Base-by-base conservation (phyloP, 2,797 vertebrate species). In the Poecilia velifera region DNA sequence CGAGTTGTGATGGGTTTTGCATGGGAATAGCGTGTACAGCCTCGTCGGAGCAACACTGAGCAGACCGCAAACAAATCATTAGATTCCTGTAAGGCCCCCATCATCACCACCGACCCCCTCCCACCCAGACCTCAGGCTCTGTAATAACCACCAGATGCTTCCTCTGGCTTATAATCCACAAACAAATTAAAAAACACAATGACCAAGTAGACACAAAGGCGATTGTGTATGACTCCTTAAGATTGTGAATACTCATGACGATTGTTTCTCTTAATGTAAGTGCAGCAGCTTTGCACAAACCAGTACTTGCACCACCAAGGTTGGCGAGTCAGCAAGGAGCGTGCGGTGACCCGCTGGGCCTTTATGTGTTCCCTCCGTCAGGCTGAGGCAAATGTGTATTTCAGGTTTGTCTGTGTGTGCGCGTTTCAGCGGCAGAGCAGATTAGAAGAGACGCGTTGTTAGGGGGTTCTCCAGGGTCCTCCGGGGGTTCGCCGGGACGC, bases 81-180 rank as follows among this genome's bases (percentile, higher is more conserved):
- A 72, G 73, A 7, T 86, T 84, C 80, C 73, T 66, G 68, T 87
- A 79, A 31, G 49, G 80, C 78, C 71, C 80, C 85, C 68, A n/a
- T 68, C 68, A 22, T 22, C 36, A 68, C 64, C 22, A 25, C 64
- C 2, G 41, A 7, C 47, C 81, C 70, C 81, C 84, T 86, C 78
- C 72, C 79, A 72, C 84, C 77, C 76, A 83, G 84, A 90, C 86
- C 84, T 87, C 78, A 86, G 82, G 82, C 85, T 31, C 31, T 31
- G 31, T 89, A 89, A 89, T 80, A 89, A 86, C 83, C 88, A 84
- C 85, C 94, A 94, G 91, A 94, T 93, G 93, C 89, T 89, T 90
- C 78, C 86, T 82, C 84, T 89, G 81, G 79, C 66, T 78, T 81
- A 49, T 62, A 77, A 68, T 86, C 84, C 86, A 82, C 49, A 83